phyloP scores from a whole-genome alignment of 2,797 vertebrate species.

The Acanthopagrus latus region DNA sequence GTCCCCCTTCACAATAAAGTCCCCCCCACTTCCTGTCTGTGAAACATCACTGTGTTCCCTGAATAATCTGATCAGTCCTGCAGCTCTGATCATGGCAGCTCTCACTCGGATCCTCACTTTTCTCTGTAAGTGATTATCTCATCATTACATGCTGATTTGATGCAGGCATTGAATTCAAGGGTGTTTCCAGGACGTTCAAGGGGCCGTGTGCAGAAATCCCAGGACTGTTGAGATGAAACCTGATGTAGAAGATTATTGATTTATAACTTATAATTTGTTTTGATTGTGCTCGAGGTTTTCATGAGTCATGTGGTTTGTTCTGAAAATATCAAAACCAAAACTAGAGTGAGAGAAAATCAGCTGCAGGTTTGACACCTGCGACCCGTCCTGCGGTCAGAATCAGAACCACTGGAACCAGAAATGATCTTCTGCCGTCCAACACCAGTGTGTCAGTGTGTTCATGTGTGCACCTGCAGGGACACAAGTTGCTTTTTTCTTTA shows the following conservation, averaged over 20 bases:
- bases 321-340: too few species aligned
- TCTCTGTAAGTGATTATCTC: constrained; percentile 52
- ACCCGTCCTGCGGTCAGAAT: too few species aligned
- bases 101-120: constrained; percentile 17
- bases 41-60: background rate
- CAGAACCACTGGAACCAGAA: too few species aligned
- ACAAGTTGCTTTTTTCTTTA: too few species aligned
- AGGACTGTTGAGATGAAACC: background rate
- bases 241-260: too few species aligned
- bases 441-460: too few species aligned
- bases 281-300: background rate
- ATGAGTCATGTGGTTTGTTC: too few species aligned
- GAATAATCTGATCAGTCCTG: background rate
- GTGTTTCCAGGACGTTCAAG: background rate
- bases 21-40: background rate
- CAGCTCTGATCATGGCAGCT: constrained; percentile 17
- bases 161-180: background rate
- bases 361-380: too few species aligned
- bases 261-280: too few species aligned
- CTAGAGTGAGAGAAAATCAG: too few species aligned
- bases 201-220: background rate
- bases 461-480: too few species aligned
- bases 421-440: too few species aligned
- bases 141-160: background rate
- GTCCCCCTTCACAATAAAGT: background rate